Base-by-base conservation (phyloP, 2,888 invertebrate species). In the Tromatobia lineatoria region DNA sequence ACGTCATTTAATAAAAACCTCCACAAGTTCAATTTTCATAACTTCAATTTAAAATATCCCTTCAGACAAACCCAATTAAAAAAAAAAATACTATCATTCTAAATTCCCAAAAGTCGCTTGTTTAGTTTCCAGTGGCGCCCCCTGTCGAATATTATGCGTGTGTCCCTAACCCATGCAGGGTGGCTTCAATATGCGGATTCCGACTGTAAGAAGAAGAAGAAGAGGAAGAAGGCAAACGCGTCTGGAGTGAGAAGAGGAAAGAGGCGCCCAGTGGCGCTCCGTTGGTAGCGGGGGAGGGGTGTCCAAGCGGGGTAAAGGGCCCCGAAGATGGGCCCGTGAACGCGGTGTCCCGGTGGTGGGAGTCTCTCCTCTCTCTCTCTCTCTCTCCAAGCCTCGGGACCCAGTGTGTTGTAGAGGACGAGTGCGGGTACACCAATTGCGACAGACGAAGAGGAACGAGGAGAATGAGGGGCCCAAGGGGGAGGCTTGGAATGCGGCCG, bases 401-500 rank as follows among this genome's bases (percentile, higher is more conserved):
- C 73, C 25, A 34, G 74, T 75, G 82, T 38, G 38, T 38, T 38
- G 38, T 67, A 67, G 67, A 75, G 83, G 71, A 64, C 71, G 80
- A 81, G 77, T 76, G 70, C 70, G 59, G 80, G 70, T 82, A 66
- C 76, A 67, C 79, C 83, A 74, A 83, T 71, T 64, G 83, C 25
- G 67, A 82, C 38, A 66, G 70, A 82, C 67, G 69, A 82, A 45
- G 82, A 85, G 57, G 54, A 54, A 52, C 38, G 77, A 52, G 82
- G 89, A 88, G 87, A 86, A 66, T 20, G 38, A 71, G 50, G 57
- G 82, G 82, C 67, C 75, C 59, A 87, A 88, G 87, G 88, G 89
- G 88, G 90, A 91, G 90, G 90, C 89, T 88, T 91, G 93, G 93
- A 93, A 93, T 93, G 93, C 92, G 92, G 93, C 92, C 92, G 91